phyloP scores from a whole-genome alignment of 35 echinoderm and acorn worm species.

The Heliocidaris erythrogramma region DNA sequence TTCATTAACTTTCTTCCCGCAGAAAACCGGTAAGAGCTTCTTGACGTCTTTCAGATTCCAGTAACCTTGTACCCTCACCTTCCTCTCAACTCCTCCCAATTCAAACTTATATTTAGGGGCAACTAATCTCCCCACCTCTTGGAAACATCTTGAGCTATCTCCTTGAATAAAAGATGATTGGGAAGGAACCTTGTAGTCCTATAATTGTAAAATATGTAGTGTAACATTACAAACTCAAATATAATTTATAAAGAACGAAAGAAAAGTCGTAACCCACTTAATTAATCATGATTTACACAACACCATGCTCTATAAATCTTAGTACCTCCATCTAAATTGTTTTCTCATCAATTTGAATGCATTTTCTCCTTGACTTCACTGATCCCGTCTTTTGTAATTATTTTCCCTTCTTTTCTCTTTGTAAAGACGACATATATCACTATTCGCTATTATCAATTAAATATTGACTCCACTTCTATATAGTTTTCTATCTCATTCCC shows the following conservation, averaged over 20 bases:
- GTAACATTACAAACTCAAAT: background rate
- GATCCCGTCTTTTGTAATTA: too few species aligned
- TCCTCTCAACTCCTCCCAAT: background rate
- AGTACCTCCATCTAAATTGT: background rate
- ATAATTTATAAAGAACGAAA: background rate
- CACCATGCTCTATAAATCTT: background rate
- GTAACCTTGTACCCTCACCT: background rate
- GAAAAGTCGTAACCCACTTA: background rate
- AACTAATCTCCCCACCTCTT: background rate
- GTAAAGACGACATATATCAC: too few species aligned
- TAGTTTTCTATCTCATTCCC: too few species aligned
- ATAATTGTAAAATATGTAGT: background rate
- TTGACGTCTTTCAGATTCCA: background rate
- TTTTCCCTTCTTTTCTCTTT: too few species aligned
- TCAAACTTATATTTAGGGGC: background rate
- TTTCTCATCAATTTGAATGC: background rate
- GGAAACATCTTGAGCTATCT: background rate
- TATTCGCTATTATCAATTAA: too few species aligned
- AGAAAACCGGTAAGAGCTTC: background rate
- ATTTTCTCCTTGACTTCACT: background rate
- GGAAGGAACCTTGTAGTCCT: background rate
- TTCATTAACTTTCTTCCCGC: background rate
- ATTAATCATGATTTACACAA: background rate
- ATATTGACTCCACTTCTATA: too few species aligned
- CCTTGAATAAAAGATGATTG: background rate